A percentile compares a stretch with the other conserved stretches of the same genome.
Conservation (phyloP, 2,113 vertebrate genomes). For the Brachyhypopomus gauderio region DNA sequence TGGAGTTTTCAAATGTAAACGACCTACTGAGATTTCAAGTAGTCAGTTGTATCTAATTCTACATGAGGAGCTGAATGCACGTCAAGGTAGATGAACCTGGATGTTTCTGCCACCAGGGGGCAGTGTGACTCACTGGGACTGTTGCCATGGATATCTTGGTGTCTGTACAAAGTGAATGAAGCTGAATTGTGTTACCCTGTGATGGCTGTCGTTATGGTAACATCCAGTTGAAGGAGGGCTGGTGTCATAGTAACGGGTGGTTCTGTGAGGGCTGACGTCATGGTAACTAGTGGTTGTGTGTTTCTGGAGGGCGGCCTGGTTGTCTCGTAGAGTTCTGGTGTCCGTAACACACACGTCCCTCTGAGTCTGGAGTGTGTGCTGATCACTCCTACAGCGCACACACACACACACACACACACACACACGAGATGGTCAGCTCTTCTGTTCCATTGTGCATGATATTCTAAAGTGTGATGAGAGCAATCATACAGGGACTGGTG, state of each 20-base stretch:
- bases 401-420: conserved; percentile 23
- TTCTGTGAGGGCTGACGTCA: conserved; percentile 18
- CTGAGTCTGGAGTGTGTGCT: conserved; percentile 61
- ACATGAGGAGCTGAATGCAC: too few species aligned
- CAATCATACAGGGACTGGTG: background rate
- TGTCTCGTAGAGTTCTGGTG: conserved; percentile 51
- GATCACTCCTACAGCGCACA: conserved; percentile 55
- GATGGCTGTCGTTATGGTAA: too few species aligned
- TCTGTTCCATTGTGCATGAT: background rate
- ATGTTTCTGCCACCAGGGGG: too few species aligned
- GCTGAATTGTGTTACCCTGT: background rate
- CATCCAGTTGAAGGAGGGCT: background rate
- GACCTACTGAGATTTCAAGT: too few species aligned
- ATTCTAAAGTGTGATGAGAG: background rate
- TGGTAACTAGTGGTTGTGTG: conserved; percentile 18
- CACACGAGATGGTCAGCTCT: background rate
- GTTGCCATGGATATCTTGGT: too few species aligned
- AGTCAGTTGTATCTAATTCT: too few species aligned
- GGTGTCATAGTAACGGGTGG: background rate
- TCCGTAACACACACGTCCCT: conserved; percentile 51
- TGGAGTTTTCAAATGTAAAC: too few species aligned
- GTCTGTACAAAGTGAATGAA: background rate
- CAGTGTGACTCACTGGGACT: too few species aligned
- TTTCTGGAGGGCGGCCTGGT: conserved; percentile 47
- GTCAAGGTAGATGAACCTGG: too few species aligned